A percentile compares a stretch with the other conserved stretches of the same genome.
Conservation (phyloP, 35 echinoderm and acorn worm genomes). For the Strongylocentrotus purpuratus region DNA sequence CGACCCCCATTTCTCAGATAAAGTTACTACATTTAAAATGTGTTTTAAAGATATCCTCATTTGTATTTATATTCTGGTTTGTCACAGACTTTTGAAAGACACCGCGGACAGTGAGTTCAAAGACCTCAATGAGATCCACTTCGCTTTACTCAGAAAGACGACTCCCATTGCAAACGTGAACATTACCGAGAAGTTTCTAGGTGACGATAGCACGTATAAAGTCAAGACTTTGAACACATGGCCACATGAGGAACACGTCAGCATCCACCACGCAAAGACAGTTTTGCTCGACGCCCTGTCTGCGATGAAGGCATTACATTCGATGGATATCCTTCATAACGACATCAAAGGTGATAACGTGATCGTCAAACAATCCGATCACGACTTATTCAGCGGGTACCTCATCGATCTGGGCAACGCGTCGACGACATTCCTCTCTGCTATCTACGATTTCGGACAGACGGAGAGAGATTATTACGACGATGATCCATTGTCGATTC, state of each 20-base stretch:
- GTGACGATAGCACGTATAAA: slow-evolving; percentile 3
- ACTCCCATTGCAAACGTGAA: not conserved
- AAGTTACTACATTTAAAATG: too few species aligned
- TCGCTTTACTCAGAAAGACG: not conserved
- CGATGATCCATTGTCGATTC: not conserved
- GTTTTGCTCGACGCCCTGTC: not conserved
- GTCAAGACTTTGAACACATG: not conserved
- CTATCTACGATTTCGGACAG: not conserved
- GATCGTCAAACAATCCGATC: slow-evolving; percentile 15
- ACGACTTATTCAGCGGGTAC: slow-evolving; percentile 19
- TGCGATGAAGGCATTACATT: not conserved
- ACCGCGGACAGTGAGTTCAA: not conserved
- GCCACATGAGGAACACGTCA: not conserved
- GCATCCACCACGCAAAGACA: not conserved
- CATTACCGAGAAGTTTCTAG: slow-evolving; percentile 17
- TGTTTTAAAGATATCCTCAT: not conserved
- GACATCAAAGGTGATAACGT: slow-evolving; percentile 37
- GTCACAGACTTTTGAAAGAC: slow-evolving; percentile 14
- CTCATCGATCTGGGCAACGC: slow-evolving; percentile 31
- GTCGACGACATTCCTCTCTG: not conserved
- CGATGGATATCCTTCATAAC: slow-evolving; percentile 19
- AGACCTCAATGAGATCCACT: slow-evolving; percentile 16
- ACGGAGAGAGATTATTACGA: slow-evolving; percentile 8
- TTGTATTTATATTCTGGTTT: not conserved
- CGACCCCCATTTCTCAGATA: too few species aligned